Base-by-base conservation (phyloP, 2,888 invertebrate genomes). In the Urechis unicinctus region DNA sequence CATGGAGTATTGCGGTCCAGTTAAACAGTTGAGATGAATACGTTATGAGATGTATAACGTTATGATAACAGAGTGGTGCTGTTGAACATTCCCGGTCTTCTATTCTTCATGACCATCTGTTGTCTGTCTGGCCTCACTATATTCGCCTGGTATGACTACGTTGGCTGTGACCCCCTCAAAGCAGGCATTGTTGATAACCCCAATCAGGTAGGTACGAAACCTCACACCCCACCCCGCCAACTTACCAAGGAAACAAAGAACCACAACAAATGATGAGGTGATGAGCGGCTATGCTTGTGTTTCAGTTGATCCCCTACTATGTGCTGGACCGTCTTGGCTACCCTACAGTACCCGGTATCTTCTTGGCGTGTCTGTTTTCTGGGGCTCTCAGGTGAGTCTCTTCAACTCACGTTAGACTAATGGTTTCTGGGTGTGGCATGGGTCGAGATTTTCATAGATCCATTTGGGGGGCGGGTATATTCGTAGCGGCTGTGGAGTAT, bases 61-160 rank as follows among this genome's bases (percentile, higher is more conserved):
- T n/a, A n/a, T n/a, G n/a, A n/a, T n/a, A n/a, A 5, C 57, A 70
- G 69, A 1, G 62, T 66, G 0, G 65, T 68, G 24, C 25, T 68
- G 28, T 50, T 70, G n/a, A 69, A 69, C 54, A 63, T 67, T 3
- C 41, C 60, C 1, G 67, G 67, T 0, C 61, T 65, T 0, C 44
- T 64, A 0, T 26, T 66, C n/a, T 49, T 70, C 3, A 21, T 68
- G 43, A 50, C 59, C 1, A 49, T 67, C 22, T 63, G 66, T 22
- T 66, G 61, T 53, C 53, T 70, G 13, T 61, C 66, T 26, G 93
- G 93, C 4, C 85, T 91, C 77, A 84, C 91, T 59, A 83, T 92
- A 64, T 89, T 88, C 63, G 84, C 86, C 13, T 84, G 86, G 70
- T 92, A 91, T 75, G 59, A 63, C 4, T 28, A 56, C 45, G 43